These are phyloP conservation scores for Ranitomeya variabilis DNA, from an alignment of 2,113 vertebrate species.

Conservation along the genomic window DNA sequence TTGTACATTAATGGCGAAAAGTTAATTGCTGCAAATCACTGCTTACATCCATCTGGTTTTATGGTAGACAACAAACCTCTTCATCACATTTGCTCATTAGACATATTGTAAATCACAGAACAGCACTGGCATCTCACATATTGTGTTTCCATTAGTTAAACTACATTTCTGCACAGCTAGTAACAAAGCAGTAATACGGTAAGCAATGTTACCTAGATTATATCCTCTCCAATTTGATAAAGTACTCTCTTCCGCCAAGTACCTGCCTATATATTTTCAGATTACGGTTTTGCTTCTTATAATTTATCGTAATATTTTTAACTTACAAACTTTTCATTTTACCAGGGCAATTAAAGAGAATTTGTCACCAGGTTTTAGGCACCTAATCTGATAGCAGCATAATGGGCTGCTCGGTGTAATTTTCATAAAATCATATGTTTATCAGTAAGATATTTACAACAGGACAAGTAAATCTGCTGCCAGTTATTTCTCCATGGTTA, in stretches of 20 bases:
- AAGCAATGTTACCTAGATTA: conserved; percentile 26
- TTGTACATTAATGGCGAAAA: conserved; percentile 84
- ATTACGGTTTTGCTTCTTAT: too few species aligned
- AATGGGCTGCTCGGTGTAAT: too few species aligned
- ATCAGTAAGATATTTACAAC: too few species aligned
- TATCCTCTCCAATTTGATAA: neutral
- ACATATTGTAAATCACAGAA: conserved; percentile 77
- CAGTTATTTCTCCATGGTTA: too few species aligned
- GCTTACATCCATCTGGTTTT: conserved; percentile 90
- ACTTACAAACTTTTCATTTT: neutral
- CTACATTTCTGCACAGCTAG: conserved; percentile 59
- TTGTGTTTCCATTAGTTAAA: conserved; percentile 72
- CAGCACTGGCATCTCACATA: conserved; percentile 73
- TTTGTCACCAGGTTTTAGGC: too few species aligned
- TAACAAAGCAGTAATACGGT: conserved; percentile 20
- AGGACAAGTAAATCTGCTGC: too few species aligned
- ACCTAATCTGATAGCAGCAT: too few species aligned
- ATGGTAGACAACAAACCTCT: conserved; percentile 90
- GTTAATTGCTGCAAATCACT: conserved; percentile 94
- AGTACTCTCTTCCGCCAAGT: neutral
- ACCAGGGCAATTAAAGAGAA: too few species aligned
- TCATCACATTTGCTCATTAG: conserved; percentile 85
- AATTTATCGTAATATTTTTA: neutral
- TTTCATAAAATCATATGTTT: too few species aligned
- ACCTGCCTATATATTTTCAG: neutral